A percentile compares a stretch with the other conserved stretches of the same genome.
phyloP scores from a whole-genome alignment of 2,888 invertebrate species.

The Ochlodes sylvanus region DNA sequence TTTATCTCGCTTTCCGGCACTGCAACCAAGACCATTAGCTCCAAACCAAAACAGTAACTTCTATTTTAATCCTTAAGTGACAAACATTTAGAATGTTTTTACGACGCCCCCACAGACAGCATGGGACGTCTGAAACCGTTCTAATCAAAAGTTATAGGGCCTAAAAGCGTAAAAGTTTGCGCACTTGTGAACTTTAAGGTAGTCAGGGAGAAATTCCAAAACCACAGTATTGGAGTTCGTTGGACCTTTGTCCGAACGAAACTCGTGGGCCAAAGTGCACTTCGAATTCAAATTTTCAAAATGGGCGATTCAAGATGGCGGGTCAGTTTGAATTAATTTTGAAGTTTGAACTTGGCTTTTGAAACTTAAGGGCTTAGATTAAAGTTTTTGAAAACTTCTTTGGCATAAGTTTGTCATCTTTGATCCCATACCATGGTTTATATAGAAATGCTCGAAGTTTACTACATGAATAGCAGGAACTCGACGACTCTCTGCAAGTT shows the following conservation, averaged over 20 bases:
- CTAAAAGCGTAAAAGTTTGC: slow-evolving; percentile 37
- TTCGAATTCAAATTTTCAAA: slow-evolving; percentile 31
- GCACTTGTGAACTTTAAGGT: slow-evolving; percentile 37
- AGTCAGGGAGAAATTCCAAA: slow-evolving; percentile 32
- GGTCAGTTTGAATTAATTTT: slow-evolving; percentile 23
- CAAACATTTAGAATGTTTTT: slow-evolving; percentile 20
- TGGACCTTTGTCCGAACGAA: slow-evolving; percentile 25
- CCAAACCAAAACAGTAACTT: neutral
- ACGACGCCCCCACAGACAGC: slow-evolving; percentile 22
- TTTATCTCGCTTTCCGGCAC: neutral
- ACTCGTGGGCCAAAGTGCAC: slow-evolving; percentile 26
- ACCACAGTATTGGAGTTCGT: slow-evolving; percentile 31
- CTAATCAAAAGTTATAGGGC: slow-evolving; percentile 38
- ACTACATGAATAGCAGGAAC: too few relatives aligned
- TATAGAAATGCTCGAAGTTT: too few relatives aligned
- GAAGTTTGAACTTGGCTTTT: slow-evolving; percentile 15
- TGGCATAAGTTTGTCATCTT: too few relatives aligned
- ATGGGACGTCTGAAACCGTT: slow-evolving; percentile 22
- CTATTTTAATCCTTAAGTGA: slow-evolving; percentile 14
- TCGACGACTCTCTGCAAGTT: too few relatives aligned
- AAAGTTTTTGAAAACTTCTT: neutral
- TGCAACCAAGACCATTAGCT: neutral
- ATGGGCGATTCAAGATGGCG: slow-evolving; percentile 23
- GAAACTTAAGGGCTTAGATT: slow-evolving; percentile 12
- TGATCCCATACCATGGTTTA: too few relatives aligned